Evolutionary conservation across 1,140 invertebrate species (phyloP), one percentile per base, ranked within the genome.

Genomic region (Dinoponera quadriceps): DNA sequence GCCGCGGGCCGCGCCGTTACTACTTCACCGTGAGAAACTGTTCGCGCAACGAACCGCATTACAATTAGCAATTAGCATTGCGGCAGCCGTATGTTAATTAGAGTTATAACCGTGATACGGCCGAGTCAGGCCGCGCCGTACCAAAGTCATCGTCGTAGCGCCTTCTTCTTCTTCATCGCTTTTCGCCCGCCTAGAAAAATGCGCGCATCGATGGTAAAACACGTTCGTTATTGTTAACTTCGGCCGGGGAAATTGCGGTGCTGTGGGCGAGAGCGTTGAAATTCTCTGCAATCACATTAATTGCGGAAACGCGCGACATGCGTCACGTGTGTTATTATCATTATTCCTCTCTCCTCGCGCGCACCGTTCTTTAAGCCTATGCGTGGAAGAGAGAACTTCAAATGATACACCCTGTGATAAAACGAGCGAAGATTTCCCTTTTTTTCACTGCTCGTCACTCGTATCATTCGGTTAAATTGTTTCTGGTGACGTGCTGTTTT

Each of bases 11-110:
- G 33, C 48, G 49, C 33, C 55, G 66, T 74, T 74, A 22, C 33
- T 59, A 29, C 25, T 54, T 83, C 18, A 72, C 29, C 66, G 82
- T 73, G 82, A 86, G 66, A 86, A 81, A 84, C 51, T 51, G 48
- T 59, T 81, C 22, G 55, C 65, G 63, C 27, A 77, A 84, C 59
- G 74, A 68, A 84, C 71, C 33, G 68, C 66, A 73, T 86, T 77
- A 59, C 74, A 80, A 84, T 81, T 63, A 80, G 74, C 74, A 86
- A 81, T 84, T 86, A 86, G 27, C 74, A 68, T 81, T 82, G 60
- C 60, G 68, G 74, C 49, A 18, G 66, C 44, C 55, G 72, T 82
- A 74, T 55, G 83, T 81, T 85, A 85, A 86, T 86, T 85, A 73
- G 27, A 74, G 20, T 77, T 77, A 77, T 51, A 78, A 85, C 54